Evolutionary conservation across 2,113 vertebrate genomes (phyloP).

Genomic region (Redunca redunca): DNA sequence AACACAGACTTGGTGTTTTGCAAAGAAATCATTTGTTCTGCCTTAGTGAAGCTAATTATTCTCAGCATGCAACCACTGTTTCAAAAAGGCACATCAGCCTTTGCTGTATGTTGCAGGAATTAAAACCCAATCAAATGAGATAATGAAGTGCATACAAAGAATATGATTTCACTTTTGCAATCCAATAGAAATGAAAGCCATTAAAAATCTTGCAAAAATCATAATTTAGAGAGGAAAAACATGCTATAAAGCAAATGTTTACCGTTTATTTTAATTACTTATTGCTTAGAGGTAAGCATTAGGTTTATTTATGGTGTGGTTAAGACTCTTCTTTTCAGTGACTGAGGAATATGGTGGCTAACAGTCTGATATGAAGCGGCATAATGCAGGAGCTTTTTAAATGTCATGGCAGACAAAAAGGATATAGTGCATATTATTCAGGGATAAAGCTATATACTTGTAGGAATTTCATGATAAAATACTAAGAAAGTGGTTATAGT

Average conservation of each 20-base stretch:
- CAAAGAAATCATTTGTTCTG: conserved; percentile 76
- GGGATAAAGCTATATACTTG: neutral
- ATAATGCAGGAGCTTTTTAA: neutral
- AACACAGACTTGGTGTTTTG: conserved; percentile 58
- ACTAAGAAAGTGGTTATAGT: neutral
- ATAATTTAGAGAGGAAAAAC: conserved; percentile 65
- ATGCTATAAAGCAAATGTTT: conserved; percentile 74
- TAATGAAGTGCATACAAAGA: conserved; percentile 77
- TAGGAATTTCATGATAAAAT: neutral
- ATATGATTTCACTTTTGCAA: conserved; percentile 71
- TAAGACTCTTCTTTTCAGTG: conserved; percentile 18
- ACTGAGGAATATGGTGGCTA: neutral
- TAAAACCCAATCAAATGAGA: conserved; percentile 81
- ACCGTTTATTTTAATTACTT: conserved; percentile 74
- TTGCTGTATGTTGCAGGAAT: conserved; percentile 74
- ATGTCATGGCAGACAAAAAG: neutral
- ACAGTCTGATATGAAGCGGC: neutral
- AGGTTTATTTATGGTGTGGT: conserved; percentile 67
- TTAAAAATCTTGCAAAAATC: conserved; percentile 72
- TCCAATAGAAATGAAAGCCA: conserved; percentile 69
- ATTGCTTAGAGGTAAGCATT: conserved; percentile 72
- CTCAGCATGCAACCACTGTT: conserved; percentile 71
- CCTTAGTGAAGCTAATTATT: conserved; percentile 77
- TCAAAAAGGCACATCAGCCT: conserved; percentile 73
- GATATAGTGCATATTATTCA: neutral